A percentile compares a stretch with the other conserved stretches of the same genome.
Evolutionary conservation across 23 tunicate species (phyloP).

Genomic region (Trididemnum clinides): DNA sequence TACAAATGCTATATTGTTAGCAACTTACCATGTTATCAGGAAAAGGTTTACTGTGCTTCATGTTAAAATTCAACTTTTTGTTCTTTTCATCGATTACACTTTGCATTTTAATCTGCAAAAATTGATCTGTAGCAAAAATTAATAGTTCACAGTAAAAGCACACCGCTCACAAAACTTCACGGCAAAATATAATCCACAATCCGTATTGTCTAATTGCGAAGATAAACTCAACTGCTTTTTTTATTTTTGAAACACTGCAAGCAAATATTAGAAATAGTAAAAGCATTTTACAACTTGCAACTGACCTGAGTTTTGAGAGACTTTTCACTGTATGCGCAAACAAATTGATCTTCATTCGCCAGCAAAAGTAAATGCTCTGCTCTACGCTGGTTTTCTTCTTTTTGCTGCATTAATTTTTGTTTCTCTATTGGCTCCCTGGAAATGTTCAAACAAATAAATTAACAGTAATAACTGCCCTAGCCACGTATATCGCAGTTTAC

Average conservation of each 20-base stretch:
- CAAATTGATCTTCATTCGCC: constrained; percentile 74
- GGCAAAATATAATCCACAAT: too few species aligned
- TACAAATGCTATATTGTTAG: not conserved
- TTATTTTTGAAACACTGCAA: too few species aligned
- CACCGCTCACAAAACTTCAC: too few species aligned
- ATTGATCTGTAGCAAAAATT: too few species aligned
- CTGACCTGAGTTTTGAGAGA: constrained; percentile 63
- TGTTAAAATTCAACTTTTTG: constrained; percentile 61
- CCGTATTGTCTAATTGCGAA: too few species aligned
- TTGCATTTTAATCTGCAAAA: constrained; percentile 20
- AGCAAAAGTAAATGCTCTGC: constrained; percentile 64
- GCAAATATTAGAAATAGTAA: too few species aligned
- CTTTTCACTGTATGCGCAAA: constrained; percentile 70
- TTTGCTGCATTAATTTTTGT: constrained; percentile 8
- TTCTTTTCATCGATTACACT: constrained; percentile 58
- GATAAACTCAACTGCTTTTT: too few species aligned
- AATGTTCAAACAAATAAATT: not conserved
- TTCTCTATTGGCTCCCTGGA: constrained; percentile 73
- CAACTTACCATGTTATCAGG: constrained; percentile 57
- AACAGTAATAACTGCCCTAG: not conserved
- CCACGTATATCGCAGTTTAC: too few species aligned
- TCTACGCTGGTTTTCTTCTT: constrained; percentile 56
- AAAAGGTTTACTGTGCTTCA: constrained; percentile 48
- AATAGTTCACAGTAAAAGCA: too few species aligned
- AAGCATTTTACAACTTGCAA: too few species aligned